A percentile compares a stretch with the other conserved stretches of the same genome.
These are phyloP conservation scores for Arion vulgaris DNA, from an alignment of 1,140 invertebrate species.

Conservation along the genomic window DNA sequence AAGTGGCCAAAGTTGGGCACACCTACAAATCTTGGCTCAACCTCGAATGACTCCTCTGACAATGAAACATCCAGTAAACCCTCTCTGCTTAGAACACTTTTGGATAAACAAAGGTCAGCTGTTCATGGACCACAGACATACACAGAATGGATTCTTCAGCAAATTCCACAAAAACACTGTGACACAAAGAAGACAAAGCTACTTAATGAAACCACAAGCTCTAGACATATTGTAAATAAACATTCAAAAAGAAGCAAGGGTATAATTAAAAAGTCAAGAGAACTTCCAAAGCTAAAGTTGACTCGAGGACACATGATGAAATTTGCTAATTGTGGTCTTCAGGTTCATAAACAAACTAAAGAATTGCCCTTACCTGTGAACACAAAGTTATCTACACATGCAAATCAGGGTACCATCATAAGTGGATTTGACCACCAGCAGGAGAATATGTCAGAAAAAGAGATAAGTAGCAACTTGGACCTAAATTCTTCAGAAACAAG, in stretches of 20 bases:
- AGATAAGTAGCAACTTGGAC: background rate
- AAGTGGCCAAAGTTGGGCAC: background rate
- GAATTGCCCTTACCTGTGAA: constrained; percentile 10
- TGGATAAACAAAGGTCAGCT: constrained; percentile 23
- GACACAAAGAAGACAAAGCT: background rate
- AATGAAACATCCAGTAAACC: background rate
- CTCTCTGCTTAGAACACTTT: constrained; percentile 26
- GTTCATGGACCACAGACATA: constrained; percentile 27
- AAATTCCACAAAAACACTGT: constrained; percentile 12
- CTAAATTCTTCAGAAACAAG: background rate
- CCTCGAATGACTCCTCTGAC: background rate
- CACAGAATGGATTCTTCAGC: constrained; percentile 19
- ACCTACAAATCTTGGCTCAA: background rate
- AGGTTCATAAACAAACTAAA: constrained; percentile 1
- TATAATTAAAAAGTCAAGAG: background rate
- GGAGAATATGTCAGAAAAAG: background rate
- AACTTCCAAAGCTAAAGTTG: constrained; percentile 10
- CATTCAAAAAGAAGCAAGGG: background rate
- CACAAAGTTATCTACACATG: background rate
- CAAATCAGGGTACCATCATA: background rate
- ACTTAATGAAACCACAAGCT: background rate
- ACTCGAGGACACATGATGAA: background rate
- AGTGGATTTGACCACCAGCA: background rate
- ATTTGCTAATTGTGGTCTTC: background rate
- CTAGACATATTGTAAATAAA: background rate